Evolutionary conservation across 2,888 invertebrate species (phyloP), one percentile per base, ranked within the genome.

Genomic region (Scelioninae gen. 2): DNA sequence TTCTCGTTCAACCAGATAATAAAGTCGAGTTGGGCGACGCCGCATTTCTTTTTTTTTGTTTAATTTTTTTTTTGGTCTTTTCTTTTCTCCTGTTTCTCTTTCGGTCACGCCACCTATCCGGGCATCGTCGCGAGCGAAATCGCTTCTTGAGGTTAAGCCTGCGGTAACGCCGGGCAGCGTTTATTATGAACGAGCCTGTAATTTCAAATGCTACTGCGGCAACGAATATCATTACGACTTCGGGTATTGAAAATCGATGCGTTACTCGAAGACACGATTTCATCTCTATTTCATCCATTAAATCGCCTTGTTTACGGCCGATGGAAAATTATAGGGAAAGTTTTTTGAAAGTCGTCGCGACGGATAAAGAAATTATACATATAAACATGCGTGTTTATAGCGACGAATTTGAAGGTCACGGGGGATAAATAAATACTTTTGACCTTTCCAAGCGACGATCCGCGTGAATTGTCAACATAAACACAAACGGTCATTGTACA

Each of bases 131-230:
- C 61, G 28, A 68, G 69, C 73, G 31, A 69, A 69, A 74, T 70
- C 69, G 61, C 52, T 65, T 69, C 73, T 74, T 65, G 69, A 74
- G 73, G 69, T 73, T 69, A 74, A 74, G 61, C 48, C 55, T 60
- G 69, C 69, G 64, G 73, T 64, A 55, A 60, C 55, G 60, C 39
- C 43, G 22, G 65, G 45, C 61, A 58, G 64, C 58, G 64, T 63
- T 73, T 68, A 68, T 68, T 58, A 73, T 68, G 73, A 73, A 73
- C 64, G 64, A 60, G 64, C 60, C 68, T 73, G 58, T 60, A 73
- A 73, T 69, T 69, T 69, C 41, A 48, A 64, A 73, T 64, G 68
- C 69, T 64, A 73, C 68, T 69, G 69, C 53, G 33, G 53, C 46
- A 53, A 64, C 58, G 58, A 63, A 64, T 64, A 60, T 58, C 64